A percentile compares a stretch with the other conserved stretches of the same genome.
Evolutionary conservation across 2,797 vertebrate genomes (phyloP).

Genomic region (Dendrocincla fuliginosa): DNA sequence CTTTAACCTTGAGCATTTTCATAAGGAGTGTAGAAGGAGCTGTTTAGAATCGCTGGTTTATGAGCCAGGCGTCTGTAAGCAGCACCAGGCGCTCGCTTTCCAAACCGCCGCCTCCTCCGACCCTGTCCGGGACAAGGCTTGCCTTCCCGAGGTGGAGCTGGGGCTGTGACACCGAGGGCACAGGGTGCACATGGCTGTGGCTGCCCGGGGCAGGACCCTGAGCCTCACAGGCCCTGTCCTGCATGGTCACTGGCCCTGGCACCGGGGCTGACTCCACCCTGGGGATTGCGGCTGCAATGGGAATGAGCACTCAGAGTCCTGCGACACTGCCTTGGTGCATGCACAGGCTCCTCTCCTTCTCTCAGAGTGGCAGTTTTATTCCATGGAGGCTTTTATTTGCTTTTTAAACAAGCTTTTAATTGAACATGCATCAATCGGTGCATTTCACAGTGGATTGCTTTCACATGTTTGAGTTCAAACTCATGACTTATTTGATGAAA

Average conservation of each 20-base stretch:
- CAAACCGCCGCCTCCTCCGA: accelerated
- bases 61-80: background rate
- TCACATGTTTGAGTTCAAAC: conserved; percentile 62
- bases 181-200: background rate
- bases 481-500: conserved; percentile 62
- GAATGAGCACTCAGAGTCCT: background rate
- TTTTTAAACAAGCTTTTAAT: conserved; percentile 51
- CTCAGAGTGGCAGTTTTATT: conserved; percentile 15
- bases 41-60: background rate
- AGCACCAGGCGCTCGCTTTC: background rate
- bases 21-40: background rate
- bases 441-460: conserved; percentile 66
- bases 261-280: background rate
- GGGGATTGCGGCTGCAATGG: background rate
- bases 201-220: background rate
- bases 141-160: background rate
- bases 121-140: background rate
- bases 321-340: background rate
- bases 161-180: background rate
- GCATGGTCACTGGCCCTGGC: background rate
- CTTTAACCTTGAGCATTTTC: conserved; percentile 23
- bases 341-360: background rate
- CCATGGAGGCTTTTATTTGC: conserved; percentile 15
- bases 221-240: background rate
- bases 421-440: conserved; percentile 54